phyloP scores from a whole-genome alignment of 2,113 vertebrate genomes.

The Lampris megalopsis region DNA sequence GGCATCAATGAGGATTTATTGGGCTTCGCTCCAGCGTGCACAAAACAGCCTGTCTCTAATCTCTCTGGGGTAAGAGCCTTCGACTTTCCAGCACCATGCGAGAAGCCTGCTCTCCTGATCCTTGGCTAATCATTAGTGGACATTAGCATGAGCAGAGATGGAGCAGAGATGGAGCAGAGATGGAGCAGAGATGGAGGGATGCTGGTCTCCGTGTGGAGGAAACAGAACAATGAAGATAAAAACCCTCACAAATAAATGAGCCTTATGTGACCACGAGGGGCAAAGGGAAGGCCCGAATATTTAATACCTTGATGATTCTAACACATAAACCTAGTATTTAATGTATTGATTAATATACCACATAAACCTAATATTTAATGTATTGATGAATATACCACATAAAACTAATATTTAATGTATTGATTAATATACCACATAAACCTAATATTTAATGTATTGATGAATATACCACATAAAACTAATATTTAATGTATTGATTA shows the following conservation, averaged over 20 bases:
- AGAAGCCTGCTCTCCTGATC: slow-evolving; percentile 63
- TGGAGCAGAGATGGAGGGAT: background rate
- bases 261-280: background rate
- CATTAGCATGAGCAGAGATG: slow-evolving; percentile 50
- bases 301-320: too few relatives aligned
- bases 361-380: too few relatives aligned
- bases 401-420: too few relatives aligned
- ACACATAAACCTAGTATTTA: too few relatives aligned
- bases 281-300: slow-evolving; percentile 17
- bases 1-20: slow-evolving; percentile 77
- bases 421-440: too few relatives aligned
- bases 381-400: too few relatives aligned
- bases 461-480: too few relatives aligned
- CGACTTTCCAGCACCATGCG: slow-evolving; percentile 61
- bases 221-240: slow-evolving; percentile 13
- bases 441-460: too few relatives aligned
- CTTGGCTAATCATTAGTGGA: slow-evolving; percentile 64
- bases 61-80: slow-evolving; percentile 70
- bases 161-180: slow-evolving; percentile 4
- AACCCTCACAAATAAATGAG: slow-evolving; percentile 22
- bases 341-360: too few relatives aligned
- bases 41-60: slow-evolving; percentile 73
- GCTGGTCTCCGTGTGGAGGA: slow-evolving; percentile 12
- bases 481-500: too few relatives aligned
- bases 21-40: slow-evolving; percentile 65